Percentiles rank a stretch among this genome's conserved stretches.
Evolutionary conservation across 2,797 vertebrate genomes (phyloP).

Genomic region (Pachyuromys duprasi): DNA sequence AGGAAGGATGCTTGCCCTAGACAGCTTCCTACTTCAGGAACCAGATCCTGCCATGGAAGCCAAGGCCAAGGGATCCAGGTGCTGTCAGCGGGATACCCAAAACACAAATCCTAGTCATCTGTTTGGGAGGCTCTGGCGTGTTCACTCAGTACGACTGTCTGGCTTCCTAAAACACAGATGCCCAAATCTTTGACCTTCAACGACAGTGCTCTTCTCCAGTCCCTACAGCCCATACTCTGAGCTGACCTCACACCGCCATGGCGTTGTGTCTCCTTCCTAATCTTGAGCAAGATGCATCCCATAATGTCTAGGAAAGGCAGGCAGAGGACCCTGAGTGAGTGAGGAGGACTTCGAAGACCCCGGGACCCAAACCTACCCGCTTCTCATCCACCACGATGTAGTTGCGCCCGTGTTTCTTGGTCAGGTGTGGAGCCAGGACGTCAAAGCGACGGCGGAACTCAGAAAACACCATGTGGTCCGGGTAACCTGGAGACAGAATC

Average conservation of each 20-base stretch:
- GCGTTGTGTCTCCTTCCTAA: background rate
- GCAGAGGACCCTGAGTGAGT: background rate
- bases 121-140: background rate
- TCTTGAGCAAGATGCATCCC: background rate
- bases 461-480: slow-evolving; percentile 97
- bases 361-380: slow-evolving; percentile 88
- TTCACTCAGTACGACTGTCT: background rate
- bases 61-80: background rate
- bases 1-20: background rate
- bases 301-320: background rate
- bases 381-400: slow-evolving; percentile 97
- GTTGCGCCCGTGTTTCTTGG: slow-evolving; percentile 96
- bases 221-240: background rate
- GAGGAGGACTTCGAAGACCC: background rate
- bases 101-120: background rate
- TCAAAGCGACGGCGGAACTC: slow-evolving; percentile 98
- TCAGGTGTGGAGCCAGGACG: slow-evolving; percentile 95
- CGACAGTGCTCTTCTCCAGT: background rate
- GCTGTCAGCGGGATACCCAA: background rate
- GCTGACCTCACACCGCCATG: background rate
- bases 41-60: background rate
- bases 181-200: background rate
- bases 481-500: slow-evolving; percentile 91
- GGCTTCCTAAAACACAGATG: background rate
- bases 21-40: background rate